Evolutionary conservation across 1,140 invertebrate genomes (phyloP).

Genomic region (Pissodes strobi): DNA sequence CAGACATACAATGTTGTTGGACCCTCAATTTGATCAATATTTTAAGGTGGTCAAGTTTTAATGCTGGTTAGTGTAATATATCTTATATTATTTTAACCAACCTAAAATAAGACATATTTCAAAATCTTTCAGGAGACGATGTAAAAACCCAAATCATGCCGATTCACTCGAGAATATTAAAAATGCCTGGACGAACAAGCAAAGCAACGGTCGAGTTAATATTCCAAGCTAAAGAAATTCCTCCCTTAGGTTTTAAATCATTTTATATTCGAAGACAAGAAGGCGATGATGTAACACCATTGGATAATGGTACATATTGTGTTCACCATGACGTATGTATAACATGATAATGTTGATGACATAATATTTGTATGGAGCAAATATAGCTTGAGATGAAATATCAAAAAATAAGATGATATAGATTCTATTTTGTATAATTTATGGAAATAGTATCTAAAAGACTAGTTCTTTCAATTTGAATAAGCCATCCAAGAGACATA

Average conservation of each 20-base stretch:
- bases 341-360: too few relatives aligned
- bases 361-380: too few relatives aligned
- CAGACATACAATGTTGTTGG: too few relatives aligned
- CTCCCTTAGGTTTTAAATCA: conserved; percentile 68
- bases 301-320: conserved; percentile 1
- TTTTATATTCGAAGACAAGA: conserved; percentile 59
- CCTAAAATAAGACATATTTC: background rate
- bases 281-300: conserved; percentile 1
- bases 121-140: conserved; percentile 57
- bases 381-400: too few relatives aligned
- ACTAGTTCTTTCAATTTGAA: too few relatives aligned
- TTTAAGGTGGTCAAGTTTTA: background rate
- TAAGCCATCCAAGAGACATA: too few relatives aligned
- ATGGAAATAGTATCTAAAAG: too few relatives aligned
- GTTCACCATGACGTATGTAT: conserved; percentile 8
- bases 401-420: too few relatives aligned
- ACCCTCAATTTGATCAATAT: background rate
- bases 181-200: conserved; percentile 67
- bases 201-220: conserved; percentile 66
- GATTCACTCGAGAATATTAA: conserved; percentile 61
- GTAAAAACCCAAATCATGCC: conserved; percentile 66
- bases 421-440: too few relatives aligned
- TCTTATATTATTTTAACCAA: background rate
- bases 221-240: conserved; percentile 67
- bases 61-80: background rate